Conservation (phyloP, 30 jellyfish, hydroid and myxozoan genomes). For the Hydractinia echinata region DNA sequence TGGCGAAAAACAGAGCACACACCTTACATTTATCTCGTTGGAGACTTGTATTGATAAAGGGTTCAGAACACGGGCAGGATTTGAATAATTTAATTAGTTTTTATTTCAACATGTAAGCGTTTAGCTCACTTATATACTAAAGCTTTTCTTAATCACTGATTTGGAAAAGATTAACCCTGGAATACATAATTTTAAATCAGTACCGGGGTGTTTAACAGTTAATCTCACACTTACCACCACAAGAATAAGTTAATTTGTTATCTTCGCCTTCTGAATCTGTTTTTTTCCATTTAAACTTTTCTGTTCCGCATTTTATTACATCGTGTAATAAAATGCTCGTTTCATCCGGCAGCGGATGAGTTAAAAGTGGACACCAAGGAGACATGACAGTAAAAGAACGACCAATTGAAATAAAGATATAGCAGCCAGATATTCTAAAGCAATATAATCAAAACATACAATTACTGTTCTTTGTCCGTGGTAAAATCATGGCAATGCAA, state of each 20-base stretch:
- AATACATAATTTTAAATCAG: neutral
- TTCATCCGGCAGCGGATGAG: conserved; percentile 16
- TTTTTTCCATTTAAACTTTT: conserved; percentile 21
- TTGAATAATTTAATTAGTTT: too few relatives aligned
- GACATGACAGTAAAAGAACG: too few relatives aligned
- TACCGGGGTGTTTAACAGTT: neutral
- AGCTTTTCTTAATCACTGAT: neutral
- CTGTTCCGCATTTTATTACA: conserved; percentile 19
- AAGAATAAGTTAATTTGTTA: conserved; percentile 6
- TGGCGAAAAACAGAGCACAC: neutral
- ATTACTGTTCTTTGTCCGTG: too few relatives aligned
- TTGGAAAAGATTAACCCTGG: neutral
- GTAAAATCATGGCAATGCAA: too few relatives aligned
- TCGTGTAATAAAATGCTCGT: conserved; percentile 5
- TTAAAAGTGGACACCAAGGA: neutral
- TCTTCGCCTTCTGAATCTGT: conserved; percentile 25
- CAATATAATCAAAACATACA: too few relatives aligned
- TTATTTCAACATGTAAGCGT: too few relatives aligned
- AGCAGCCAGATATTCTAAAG: too few relatives aligned
- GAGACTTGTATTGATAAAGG: neutral
- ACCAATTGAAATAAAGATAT: too few relatives aligned
- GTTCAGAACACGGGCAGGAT: too few relatives aligned
- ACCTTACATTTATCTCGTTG: neutral
- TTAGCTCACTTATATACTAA: neutral
- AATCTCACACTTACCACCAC: conserved; percentile 6